A percentile compares a stretch with the other conserved stretches of the same genome.
phyloP scores from a whole-genome alignment of 2,797 vertebrate genomes.

The Myripristis jacobus region DNA sequence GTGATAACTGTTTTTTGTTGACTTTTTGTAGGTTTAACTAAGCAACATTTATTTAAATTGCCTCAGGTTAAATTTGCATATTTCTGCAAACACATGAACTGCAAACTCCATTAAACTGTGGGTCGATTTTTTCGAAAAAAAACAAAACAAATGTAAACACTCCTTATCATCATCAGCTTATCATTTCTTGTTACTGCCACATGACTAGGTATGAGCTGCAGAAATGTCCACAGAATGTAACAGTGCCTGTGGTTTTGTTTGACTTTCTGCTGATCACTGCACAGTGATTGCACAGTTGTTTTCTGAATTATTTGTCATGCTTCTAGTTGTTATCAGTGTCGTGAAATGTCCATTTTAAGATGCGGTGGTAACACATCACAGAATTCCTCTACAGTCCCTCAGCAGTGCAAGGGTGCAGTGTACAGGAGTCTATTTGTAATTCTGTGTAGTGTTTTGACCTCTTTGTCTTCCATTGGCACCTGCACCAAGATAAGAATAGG shows the following conservation, averaged over 20 bases:
- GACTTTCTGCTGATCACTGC: conserved; percentile 13
- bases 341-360: background rate
- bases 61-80: conserved; percentile 41
- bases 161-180: conserved; percentile 16
- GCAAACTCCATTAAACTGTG: background rate
- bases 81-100: conserved; percentile 19
- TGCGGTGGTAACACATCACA: too few species aligned
- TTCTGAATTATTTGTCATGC: conserved; percentile 1
- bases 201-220: background rate
- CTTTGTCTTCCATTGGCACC: too few species aligned
- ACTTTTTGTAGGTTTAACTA: background rate
- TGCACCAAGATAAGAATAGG: too few species aligned
- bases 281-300: background rate
- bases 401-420: too few species aligned
- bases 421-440: too few species aligned
- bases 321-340: background rate
- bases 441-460: too few species aligned
- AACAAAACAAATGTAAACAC: conserved; percentile 32
- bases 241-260: background rate
- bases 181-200: background rate
- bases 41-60: conserved; percentile 9
- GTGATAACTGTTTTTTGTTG: too few species aligned
- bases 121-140: too few species aligned
- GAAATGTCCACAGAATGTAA: background rate
- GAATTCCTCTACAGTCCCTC: too few species aligned